Evolutionary conservation across 2,888 invertebrate species (phyloP).

Genomic region (Chalcis sispes): DNA sequence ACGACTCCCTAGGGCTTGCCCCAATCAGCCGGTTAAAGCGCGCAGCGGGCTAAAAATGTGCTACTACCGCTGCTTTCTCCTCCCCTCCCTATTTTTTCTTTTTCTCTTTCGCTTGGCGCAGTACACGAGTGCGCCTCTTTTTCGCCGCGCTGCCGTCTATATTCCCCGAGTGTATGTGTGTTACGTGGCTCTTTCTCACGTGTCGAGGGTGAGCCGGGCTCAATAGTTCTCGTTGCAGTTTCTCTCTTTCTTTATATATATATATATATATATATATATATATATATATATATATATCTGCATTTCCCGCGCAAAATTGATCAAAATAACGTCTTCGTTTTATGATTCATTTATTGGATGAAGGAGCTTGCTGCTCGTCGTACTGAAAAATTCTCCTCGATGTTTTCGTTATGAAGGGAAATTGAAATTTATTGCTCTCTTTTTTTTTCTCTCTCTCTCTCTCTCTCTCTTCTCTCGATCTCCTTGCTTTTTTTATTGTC

Average conservation of each 20-base stretch:
- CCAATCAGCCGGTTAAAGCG: conserved; percentile 70
- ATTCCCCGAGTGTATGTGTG: background rate
- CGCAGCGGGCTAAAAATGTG: conserved; percentile 64
- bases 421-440: conserved; percentile 44
- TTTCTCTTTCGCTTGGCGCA: too few species aligned
- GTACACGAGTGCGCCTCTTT: too few species aligned
- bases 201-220: background rate
- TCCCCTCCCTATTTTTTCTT: too few species aligned
- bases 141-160: background rate
- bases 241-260: background rate
- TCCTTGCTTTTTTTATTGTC: too few species aligned
- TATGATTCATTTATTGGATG: conserved; percentile 41
- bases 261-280: background rate
- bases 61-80: conserved; percentile 11
- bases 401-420: conserved; percentile 39
- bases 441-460: conserved; percentile 69
- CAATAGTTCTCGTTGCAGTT: background rate
- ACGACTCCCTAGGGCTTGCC: conserved; percentile 70
- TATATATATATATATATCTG: background rate
- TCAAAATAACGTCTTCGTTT: conserved; percentile 54
- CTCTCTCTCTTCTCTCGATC: too few species aligned
- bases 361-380: conserved; percentile 41
- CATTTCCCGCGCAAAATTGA: conserved; percentile 49
- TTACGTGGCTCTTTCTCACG: background rate
- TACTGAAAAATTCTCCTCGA: background rate